A percentile compares a stretch with the other conserved stretches of the same genome.
Evolutionary conservation across 2,797 vertebrate species (phyloP).

Genomic region (Merluccius polli): DNA sequence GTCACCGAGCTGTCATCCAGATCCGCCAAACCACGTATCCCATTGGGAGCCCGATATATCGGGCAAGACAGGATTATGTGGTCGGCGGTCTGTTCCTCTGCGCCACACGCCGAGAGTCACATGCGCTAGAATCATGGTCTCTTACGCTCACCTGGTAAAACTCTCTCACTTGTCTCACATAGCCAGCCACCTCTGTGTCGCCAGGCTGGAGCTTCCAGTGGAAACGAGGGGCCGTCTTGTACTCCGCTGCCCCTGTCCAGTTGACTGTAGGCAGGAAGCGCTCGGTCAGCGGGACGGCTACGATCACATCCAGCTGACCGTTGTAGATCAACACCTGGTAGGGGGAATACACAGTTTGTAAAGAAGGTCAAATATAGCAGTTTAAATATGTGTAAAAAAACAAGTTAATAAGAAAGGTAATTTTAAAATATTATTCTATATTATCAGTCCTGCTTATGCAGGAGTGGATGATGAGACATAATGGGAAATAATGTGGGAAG

Average conservation of each 20-base stretch:
- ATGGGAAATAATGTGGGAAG: no score
- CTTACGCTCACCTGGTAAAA: conserved; percentile 79
- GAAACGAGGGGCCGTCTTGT: conserved; percentile 64
- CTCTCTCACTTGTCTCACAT: conserved; percentile 75
- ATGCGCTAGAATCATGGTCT: background rate
- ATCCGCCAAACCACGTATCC: no score
- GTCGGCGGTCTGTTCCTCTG: no score
- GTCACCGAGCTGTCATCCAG: no score
- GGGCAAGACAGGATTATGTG: no score
- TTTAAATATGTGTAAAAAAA: background rate
- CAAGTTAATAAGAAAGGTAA: background rate
- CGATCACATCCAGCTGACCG: conserved; percentile 84
- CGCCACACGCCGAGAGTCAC: no score
- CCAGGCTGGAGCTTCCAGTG: conserved; percentile 80
- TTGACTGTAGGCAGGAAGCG: conserved; percentile 77
- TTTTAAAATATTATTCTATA: no score
- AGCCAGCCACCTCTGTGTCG: conserved; percentile 84
- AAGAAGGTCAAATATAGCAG: background rate
- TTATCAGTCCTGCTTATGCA: no score
- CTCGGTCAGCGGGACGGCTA: conserved; percentile 81
- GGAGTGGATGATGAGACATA: no score
- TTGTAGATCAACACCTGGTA: conserved; percentile 83
- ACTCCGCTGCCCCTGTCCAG: conserved; percentile 75
- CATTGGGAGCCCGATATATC: no score
- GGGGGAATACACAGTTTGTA: background rate